Percentiles rank a stretch among this genome's conserved stretches.
phyloP scores from a whole-genome alignment of 1,140 invertebrate genomes.

The Babylonia areolata region DNA sequence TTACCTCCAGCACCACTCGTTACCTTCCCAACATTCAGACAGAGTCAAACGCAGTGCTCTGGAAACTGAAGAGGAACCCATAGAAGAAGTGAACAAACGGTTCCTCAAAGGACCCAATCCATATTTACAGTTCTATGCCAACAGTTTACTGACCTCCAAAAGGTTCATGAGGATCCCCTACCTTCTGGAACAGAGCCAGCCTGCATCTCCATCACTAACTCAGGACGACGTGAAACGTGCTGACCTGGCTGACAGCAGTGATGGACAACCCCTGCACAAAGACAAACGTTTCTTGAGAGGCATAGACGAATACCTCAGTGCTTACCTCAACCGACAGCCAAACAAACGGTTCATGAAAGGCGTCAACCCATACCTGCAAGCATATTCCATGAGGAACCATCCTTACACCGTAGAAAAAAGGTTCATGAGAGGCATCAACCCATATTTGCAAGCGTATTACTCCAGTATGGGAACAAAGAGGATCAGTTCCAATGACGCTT shows the following conservation, averaged over 20 bases:
- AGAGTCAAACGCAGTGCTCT: not conserved
- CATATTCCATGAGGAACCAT: not conserved
- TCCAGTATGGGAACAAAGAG: not conserved
- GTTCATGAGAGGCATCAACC: conserved; percentile 30
- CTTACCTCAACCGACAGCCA: not conserved
- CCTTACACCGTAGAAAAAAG: not conserved
- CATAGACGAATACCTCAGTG: not conserved
- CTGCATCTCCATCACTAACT: too few species aligned
- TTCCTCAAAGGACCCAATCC: conserved; percentile 16
- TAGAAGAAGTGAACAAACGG: not conserved
- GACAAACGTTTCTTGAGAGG: conserved; percentile 11
- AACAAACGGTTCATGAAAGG: conserved; percentile 17
- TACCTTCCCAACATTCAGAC: not conserved
- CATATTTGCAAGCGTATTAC: not conserved
- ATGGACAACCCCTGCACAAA: not conserved
- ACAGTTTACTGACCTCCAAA: not conserved
- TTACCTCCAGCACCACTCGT: not conserved
- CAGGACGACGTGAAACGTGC: not conserved
- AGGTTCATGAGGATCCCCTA: conserved; percentile 19
- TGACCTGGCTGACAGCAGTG: not conserved
- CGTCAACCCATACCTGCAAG: not conserved
- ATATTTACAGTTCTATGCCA: conserved; percentile 1
- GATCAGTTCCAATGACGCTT: not conserved
- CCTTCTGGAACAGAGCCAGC: not conserved
- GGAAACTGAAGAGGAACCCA: not conserved